Evolutionary conservation across 2,113 vertebrate species (phyloP), one percentile per base, ranked within the genome.

Genomic region (Microcebus jonahi): DNA sequence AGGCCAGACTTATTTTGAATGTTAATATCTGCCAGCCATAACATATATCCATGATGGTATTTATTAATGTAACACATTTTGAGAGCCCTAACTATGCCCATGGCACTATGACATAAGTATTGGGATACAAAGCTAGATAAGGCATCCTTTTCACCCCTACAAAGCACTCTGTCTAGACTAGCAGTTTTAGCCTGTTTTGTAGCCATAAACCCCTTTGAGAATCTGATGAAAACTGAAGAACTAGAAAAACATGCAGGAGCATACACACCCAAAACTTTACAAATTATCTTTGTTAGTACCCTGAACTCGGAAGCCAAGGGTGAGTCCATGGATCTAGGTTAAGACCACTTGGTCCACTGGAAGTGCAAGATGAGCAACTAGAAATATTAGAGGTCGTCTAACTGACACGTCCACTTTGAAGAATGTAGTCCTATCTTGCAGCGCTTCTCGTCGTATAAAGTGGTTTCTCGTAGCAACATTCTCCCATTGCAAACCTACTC

Each of bases 21-120:
- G 21, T 94, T 88, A 96, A 76, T 87, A 70, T 76, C 80, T 91
- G 23, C 75, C 75, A 90, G 53, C 39, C 48, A 21, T n/a, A 81
- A 42, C 57, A 70, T 3, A 75, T 34, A 83, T 14, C 48, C 48
- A n/a, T 20, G 79, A 87, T 91, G 29, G 59, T 87, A 48, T 13
- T 48, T 77, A 76, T 81, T 76, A 53, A 48, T 70, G 15, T 45
- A 63, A 82, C 29, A 34, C 63, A 67, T 83, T 50, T 50, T 50
- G 77, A 83, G 31, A 65, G 6, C 7, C 71, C 10, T 59, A 68
- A 20, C 65, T 73, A 5, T 27, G 10, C 29, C 3, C 36, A 82
- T 15, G 36, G 23, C 23, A 65, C 15, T 79, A 27, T 48, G 13
- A 67, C 39, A 57, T 39, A 39, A 50, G 18, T 59, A 73, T 9